These are phyloP conservation scores for Palythoa grandiflora DNA, from an alignment of 92 coral and sea anemone genomes.

Conservation along the genomic window DNA sequence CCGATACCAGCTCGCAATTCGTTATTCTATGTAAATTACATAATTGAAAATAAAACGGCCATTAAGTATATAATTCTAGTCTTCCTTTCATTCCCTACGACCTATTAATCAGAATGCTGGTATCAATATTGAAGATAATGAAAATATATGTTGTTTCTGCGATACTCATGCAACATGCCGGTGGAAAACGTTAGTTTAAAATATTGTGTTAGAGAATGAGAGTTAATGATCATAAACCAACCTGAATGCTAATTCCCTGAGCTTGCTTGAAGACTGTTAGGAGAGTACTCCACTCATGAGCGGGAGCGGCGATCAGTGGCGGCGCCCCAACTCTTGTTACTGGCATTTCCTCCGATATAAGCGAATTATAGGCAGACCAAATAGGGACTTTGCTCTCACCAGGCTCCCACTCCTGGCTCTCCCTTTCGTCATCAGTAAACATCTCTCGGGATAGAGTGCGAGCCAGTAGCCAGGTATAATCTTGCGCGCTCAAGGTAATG, in stretches of 20 bases:
- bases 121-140: background rate
- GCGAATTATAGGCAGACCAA: slow-evolving; percentile 75
- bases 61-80: too few relatives aligned
- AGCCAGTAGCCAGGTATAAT: slow-evolving; percentile 69
- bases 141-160: background rate
- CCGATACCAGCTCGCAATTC: too few relatives aligned
- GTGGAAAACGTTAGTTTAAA: background rate
- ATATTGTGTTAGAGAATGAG: background rate
- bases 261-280: slow-evolving; percentile 72
- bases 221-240: slow-evolving; percentile 42
- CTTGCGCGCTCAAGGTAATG: slow-evolving; percentile 56
- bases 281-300: slow-evolving; percentile 70
- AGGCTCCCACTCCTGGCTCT: slow-evolving; percentile 47
- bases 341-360: slow-evolving; percentile 52
- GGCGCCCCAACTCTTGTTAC: slow-evolving; percentile 63
- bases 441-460: slow-evolving; percentile 56
- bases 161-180: background rate
- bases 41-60: too few relatives aligned
- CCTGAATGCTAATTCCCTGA: slow-evolving; percentile 56
- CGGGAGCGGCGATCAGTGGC: slow-evolving; percentile 72
- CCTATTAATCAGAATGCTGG: too few relatives aligned
- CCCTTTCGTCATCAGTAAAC: slow-evolving; percentile 23
- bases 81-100: too few relatives aligned
- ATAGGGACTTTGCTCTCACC: slow-evolving; percentile 64
- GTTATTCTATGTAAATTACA: too few relatives aligned